A percentile compares a stretch with the other conserved stretches of the same genome.
Conservation (phyloP, 2,113 vertebrate species). For the Thalassarche chlororhynchos region DNA sequence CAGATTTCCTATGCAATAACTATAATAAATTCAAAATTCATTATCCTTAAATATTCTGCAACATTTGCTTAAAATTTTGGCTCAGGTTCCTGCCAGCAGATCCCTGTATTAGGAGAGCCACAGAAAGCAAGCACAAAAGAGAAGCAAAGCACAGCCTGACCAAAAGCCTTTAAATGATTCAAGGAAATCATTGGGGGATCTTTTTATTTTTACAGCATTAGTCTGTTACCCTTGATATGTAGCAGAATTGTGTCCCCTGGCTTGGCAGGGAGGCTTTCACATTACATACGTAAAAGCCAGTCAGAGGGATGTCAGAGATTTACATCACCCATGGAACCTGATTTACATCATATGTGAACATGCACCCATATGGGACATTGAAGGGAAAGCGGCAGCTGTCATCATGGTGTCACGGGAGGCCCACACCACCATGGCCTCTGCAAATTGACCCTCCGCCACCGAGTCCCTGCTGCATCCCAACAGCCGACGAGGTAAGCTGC, state of each 20-base stretch:
- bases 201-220: neutral
- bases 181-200: neutral
- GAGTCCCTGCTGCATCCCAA: neutral
- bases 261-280: neutral
- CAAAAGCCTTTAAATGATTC: neutral
- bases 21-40: slow-evolving; percentile 59
- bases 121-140: neutral
- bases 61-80: slow-evolving; percentile 40
- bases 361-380: neutral
- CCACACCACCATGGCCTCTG: neutral
- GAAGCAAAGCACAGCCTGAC: neutral
- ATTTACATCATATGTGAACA: neutral
- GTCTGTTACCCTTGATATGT: neutral
- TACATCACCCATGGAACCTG: accelerated
- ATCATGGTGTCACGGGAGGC: neutral
- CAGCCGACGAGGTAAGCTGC: neutral
- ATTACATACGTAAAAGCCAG: neutral
- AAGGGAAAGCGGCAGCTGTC: neutral
- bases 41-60: slow-evolving; percentile 70
- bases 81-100: neutral
- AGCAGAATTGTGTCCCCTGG: neutral
- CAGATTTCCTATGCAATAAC: slow-evolving; percentile 63
- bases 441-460: neutral
- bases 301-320: neutral
- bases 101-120: neutral